These are phyloP conservation scores for Syngnathus typhle DNA, from an alignment of 2,113 vertebrate genomes.

Conservation along the genomic window DNA sequence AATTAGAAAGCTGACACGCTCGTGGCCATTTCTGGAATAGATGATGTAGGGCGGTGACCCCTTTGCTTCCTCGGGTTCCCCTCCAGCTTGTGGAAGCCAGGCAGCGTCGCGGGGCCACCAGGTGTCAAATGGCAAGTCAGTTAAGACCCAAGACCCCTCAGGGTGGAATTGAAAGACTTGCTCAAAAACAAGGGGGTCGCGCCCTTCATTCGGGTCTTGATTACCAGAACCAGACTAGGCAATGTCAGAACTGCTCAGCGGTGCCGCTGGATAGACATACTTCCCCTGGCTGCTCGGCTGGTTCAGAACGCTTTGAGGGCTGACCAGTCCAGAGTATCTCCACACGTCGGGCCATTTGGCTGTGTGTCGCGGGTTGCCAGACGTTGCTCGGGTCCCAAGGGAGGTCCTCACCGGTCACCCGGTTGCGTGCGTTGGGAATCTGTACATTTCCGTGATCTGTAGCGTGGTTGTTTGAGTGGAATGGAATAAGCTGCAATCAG, in stretches of 20 bases:
- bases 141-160: neutral
- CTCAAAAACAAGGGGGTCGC: constrained; percentile 12
- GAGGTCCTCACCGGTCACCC: neutral
- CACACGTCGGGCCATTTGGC: neutral
- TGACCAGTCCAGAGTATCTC: neutral
- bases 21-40: constrained; percentile 11
- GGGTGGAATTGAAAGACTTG: constrained; percentile 13
- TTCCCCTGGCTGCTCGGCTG: accelerated
- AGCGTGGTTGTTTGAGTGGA: neutral
- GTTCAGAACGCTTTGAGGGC: neutral
- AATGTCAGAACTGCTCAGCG: neutral
- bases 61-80: neutral
- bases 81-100: neutral
- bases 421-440: accelerated
- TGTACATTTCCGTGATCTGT: constrained; percentile 8
- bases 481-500: neutral
- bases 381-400: accelerated
- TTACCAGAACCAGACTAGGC: neutral
- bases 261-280: neutral
- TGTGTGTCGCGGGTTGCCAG: accelerated
- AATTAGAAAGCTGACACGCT: accelerated
- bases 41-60: neutral
- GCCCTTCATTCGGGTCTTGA: neutral
- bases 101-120: neutral
- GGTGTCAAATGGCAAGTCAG: neutral